Evolutionary conservation across 2,888 invertebrate genomes (phyloP), one percentile per base, ranked within the genome.

Genomic region (Nephrocerus scutellatus): DNA sequence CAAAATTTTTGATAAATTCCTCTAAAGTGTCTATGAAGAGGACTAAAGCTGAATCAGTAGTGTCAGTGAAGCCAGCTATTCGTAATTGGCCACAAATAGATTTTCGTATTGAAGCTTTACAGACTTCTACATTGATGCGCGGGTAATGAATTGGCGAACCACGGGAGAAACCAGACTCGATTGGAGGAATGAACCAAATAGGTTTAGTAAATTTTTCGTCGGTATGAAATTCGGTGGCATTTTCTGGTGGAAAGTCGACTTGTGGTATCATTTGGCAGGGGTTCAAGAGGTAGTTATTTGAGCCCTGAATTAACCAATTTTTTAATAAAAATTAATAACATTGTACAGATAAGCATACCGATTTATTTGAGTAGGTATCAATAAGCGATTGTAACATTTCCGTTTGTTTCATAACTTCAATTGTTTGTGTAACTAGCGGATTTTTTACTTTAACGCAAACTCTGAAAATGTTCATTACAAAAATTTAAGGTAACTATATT

Each of bases 381-480:
- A 67, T 67, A 3, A 68, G 52, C 1, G 63, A 62, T 34, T 64
- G 63, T 16, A 68, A 49, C 53, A 66, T 58, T 48, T 68, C 68
- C 1, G 66, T 66, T 49, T 68, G 67, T 31, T 68, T 65, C 66
- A 68, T 68, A 13, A 68, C 65, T 50, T 68, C 68, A 21, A 68
- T 62, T 6, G 67, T 67, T 54, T 68, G 68, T 8, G 66, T 66
- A 3, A 68, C 60, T 15, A 67, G 41, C 0, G 66, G 60, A 46
- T 66, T 66, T 25, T 56, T 60, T 1, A 66, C 49, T 48, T 59
- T 58, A 4, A 67, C 44, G 15, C 42, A 43, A 7, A 53, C 51
- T 21, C 65, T 65, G 20, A 32, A 35, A 30, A 13, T n/a, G n/a
- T n/a, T n/a, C n/a, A n/a, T n/a, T n/a, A n/a, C n/a, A n/a, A n/a